Percentiles rank a stretch among this genome's conserved stretches.
Conservation (phyloP, 1,140 invertebrate genomes). For the Drosophila subobscura region DNA sequence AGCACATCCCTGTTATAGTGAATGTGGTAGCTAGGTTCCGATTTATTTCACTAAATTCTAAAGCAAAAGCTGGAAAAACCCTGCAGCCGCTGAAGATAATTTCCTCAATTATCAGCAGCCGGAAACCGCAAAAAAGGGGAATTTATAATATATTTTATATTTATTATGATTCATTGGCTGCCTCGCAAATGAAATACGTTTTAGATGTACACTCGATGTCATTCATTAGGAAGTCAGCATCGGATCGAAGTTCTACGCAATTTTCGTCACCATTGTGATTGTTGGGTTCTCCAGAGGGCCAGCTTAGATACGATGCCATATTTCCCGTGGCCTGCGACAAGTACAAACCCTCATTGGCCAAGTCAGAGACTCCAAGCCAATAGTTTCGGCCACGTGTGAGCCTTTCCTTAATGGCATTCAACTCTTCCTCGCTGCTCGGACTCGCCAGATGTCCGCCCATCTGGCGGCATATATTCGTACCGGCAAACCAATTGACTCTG, state of each 20-base stretch:
- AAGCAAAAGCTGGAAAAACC: too few relatives aligned
- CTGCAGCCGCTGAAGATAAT: too few relatives aligned
- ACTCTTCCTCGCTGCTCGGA: slow-evolving; percentile 10
- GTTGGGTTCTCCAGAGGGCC: background rate
- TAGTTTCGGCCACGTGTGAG: background rate
- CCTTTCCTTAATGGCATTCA: background rate
- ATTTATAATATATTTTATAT: too few relatives aligned
- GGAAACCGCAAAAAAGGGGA: too few relatives aligned
- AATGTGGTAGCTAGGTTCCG: too few relatives aligned
- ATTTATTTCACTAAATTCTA: too few relatives aligned
- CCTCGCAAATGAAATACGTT: background rate
- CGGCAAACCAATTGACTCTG: slow-evolving; percentile 5
- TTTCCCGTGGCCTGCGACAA: background rate
- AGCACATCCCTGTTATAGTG: too few relatives aligned
- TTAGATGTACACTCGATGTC: background rate
- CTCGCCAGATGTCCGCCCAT: slow-evolving; percentile 19
- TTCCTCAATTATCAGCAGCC: too few relatives aligned
- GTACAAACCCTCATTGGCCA: background rate
- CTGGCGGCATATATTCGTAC: slow-evolving; percentile 13
- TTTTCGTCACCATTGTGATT: background rate
- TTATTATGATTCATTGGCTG: background rate
- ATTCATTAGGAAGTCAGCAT: background rate
- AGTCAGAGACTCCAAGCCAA: slow-evolving; percentile 16
- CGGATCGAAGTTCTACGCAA: background rate
- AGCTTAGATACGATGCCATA: background rate